A percentile compares a stretch with the other conserved stretches of the same genome.
These are phyloP conservation scores for Epirrhoe alternata DNA, from an alignment of 2,888 invertebrate species.

Conservation along the genomic window DNA sequence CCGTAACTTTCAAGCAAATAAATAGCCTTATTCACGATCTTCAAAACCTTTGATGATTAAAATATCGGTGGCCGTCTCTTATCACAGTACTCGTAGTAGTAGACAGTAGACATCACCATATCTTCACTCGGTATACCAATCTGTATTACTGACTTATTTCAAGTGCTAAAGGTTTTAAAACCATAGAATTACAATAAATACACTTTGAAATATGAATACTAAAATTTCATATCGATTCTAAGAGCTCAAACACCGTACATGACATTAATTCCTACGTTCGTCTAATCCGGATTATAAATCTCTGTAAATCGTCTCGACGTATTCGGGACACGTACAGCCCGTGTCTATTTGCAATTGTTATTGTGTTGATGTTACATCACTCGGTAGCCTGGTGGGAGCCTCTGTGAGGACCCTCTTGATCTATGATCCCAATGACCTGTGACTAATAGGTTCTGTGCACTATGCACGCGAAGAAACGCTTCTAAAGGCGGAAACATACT, in stretches of 20 bases:
- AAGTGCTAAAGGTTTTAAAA: not conserved
- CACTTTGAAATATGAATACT: not conserved
- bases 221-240: slow-evolving; percentile 45
- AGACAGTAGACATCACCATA: too few species aligned
- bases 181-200: not conserved
- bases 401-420: slow-evolving; percentile 4
- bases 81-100: too few species aligned
- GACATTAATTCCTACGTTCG: slow-evolving; percentile 57
- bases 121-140: too few species aligned
- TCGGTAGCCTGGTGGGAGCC: slow-evolving; percentile 12
- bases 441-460: not conserved
- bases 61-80: too few species aligned
- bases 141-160: not conserved
- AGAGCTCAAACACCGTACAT: slow-evolving; percentile 43
- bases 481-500: not conserved
- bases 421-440: slow-evolving; percentile 13
- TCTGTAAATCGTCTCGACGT: slow-evolving; percentile 61
- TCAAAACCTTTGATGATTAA: not conserved
- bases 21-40: not conserved
- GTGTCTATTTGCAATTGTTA: slow-evolving; percentile 60
- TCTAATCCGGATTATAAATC: slow-evolving; percentile 60
- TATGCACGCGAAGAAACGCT: not conserved
- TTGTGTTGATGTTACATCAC: slow-evolving; percentile 35
- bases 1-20: not conserved
- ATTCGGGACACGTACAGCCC: slow-evolving; percentile 65